Conservation (phyloP, 2,888 invertebrate genomes). For the Neuroscelio doddi region DNA sequence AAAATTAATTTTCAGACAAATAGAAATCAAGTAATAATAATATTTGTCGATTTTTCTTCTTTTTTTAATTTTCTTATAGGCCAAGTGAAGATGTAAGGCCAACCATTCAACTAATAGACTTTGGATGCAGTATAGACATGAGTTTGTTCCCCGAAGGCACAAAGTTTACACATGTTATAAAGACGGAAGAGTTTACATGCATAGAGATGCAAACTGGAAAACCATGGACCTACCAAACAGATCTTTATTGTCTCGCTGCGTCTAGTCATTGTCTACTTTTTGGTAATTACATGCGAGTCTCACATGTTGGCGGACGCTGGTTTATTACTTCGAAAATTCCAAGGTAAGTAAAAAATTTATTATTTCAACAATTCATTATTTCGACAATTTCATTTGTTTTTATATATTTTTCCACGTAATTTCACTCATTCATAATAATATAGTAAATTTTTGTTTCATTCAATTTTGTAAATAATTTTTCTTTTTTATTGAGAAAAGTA, state of each 20-base stretch:
- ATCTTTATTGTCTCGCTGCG: constrained; percentile 91
- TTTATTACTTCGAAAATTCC: constrained; percentile 82
- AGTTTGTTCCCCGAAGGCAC: constrained; percentile 84
- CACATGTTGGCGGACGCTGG: constrained; percentile 78
- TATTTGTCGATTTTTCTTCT: too few relatives aligned
- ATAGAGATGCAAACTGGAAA: constrained; percentile 92
- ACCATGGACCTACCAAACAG: constrained; percentile 96
- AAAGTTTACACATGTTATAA: constrained; percentile 83
- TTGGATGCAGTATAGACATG: constrained; percentile 96
- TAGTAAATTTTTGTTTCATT: constrained; percentile 18
- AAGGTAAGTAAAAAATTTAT: constrained; percentile 75
- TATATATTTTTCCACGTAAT: constrained; percentile 5
- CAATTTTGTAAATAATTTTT: too few relatives aligned
- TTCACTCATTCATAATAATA: constrained; percentile 11
- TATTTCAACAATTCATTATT: constrained; percentile 3
- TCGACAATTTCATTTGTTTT: constrained; percentile 6
- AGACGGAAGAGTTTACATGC: constrained; percentile 86
- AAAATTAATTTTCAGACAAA: constrained; percentile 5
- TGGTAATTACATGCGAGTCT: constrained; percentile 91
- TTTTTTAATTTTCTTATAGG: constrained; percentile 64
- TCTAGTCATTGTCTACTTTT: constrained; percentile 90
- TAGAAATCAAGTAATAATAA: too few relatives aligned
- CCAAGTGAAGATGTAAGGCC: constrained; percentile 79
- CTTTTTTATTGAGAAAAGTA: too few relatives aligned
- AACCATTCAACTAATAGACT: constrained; percentile 90